Conservation (phyloP, 2,888 invertebrate species). For the Tetheella fluctuosa region DNA sequence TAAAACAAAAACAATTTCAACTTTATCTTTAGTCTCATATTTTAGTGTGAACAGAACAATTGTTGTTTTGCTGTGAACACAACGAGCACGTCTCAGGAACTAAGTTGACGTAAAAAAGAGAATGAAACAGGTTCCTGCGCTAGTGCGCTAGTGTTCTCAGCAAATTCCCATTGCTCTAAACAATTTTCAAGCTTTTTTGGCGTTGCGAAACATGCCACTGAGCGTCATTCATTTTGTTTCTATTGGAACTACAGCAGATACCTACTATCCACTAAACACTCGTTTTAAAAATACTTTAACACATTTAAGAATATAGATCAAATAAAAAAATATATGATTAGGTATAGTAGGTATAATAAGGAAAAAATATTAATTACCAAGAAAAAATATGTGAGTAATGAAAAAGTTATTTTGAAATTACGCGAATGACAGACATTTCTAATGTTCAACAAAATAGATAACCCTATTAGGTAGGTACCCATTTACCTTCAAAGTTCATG, state of each 20-base stretch:
- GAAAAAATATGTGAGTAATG: too few species aligned
- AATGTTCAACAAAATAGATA: too few species aligned
- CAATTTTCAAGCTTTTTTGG: constrained; percentile 23
- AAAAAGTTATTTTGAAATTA: too few species aligned
- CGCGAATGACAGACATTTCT: too few species aligned
- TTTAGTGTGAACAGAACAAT: constrained; percentile 28
- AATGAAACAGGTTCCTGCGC: constrained; percentile 18
- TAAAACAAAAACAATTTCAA: constrained; percentile 47
- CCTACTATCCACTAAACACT: neutral
- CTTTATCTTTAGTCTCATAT: constrained; percentile 39
- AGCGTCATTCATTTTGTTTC: neutral
- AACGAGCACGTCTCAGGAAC: constrained; percentile 30
- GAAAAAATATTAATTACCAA: too few species aligned
- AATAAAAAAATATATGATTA: too few species aligned
- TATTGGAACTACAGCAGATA: neutral
- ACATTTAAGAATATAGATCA: too few species aligned
- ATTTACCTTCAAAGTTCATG: neutral
- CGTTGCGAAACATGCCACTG: constrained; percentile 12
- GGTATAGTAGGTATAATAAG: too few species aligned
- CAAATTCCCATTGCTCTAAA: constrained; percentile 25
- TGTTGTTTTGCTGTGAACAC: constrained; percentile 33
- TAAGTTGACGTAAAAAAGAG: constrained; percentile 28
- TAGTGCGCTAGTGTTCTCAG: constrained; percentile 13
- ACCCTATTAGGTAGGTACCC: too few species aligned
- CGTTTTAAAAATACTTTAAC: too few species aligned